Evolutionary conservation across 1,140 invertebrate genomes (phyloP).

Genomic region (Calliopsis andreniformis): DNA sequence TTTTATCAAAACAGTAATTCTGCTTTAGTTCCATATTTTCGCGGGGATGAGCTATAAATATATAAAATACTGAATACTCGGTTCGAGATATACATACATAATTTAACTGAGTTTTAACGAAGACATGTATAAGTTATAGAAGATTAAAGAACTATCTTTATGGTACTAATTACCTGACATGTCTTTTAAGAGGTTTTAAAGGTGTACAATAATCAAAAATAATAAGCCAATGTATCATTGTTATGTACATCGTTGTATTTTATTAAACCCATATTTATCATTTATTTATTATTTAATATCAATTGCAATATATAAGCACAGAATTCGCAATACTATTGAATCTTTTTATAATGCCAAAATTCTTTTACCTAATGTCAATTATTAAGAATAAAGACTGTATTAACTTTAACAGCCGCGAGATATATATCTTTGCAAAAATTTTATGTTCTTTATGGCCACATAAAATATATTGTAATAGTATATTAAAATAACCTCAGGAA

Average conservation of each 20-base stretch:
- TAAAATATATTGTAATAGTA: conserved; percentile 20
- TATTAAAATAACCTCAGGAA: conserved; percentile 17
- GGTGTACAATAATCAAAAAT: conserved; percentile 67
- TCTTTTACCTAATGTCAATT: conserved; percentile 28
- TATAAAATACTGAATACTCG: conserved; percentile 30
- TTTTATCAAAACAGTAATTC: conserved; percentile 28
- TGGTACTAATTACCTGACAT: conserved; percentile 57
- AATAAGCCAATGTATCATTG: conserved; percentile 64
- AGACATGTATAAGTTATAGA: conserved; percentile 60
- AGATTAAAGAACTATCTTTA: conserved; percentile 55
- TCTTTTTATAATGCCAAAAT: conserved; percentile 9
- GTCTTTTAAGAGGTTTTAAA: conserved; percentile 54
- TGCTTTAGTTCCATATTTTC: conserved; percentile 41
- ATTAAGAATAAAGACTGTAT: conserved; percentile 28
- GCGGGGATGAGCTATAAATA: conserved; percentile 20
- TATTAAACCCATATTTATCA: conserved; percentile 40
- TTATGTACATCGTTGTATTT: conserved; percentile 54
- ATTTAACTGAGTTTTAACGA: conserved; percentile 66
- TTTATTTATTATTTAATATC: conserved; percentile 37
- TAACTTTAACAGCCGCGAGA: conserved; percentile 10
- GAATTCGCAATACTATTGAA: not conserved
- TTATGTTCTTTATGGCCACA: conserved; percentile 14
- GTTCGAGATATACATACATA: conserved; percentile 43
- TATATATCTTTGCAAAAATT: conserved; percentile 20
- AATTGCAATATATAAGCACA: not conserved